Base-by-base conservation (phyloP, 2,113 vertebrate genomes). In the Lontra canadensis region DNA sequence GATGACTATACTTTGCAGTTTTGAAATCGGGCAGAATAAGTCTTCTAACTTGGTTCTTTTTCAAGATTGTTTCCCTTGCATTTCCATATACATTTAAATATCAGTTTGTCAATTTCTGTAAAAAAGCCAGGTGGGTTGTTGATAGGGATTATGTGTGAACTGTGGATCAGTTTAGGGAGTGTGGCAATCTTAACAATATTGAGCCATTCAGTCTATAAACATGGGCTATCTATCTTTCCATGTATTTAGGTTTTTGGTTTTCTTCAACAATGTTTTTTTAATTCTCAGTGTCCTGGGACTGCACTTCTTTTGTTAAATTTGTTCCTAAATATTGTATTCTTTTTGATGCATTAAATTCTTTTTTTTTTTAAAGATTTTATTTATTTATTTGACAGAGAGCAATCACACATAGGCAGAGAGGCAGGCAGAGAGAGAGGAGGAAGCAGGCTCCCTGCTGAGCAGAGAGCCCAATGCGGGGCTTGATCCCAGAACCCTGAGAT, bases 291-390 rank as follows among this genome's bases (percentile, higher is more conserved):
- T 23, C n/a, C 2, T 25, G 92, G 49, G 69, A 31, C 92, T 82
- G 1, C 0, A 91, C 3, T 69, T 78, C 14, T 78, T 94, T 67
- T 74, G 18, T 84, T 44, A 90, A n/a, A 76, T 86, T 67, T 69
- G 61, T 80, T 90, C 36, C 44, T 34, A 87, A 14, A 10, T n/a
- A 71, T 88, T 88, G 78, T 88, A 71, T 83, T 69, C 67, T 52
- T 88, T 91, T 92, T 73, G 59, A 92, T 95, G 44, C 84, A 52
- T 94, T 29, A 14, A 92, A 59, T 69, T 78, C 39, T 86, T 65
- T n/a, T n/a, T n/a, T n/a, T n/a, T n/a, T n/a, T n/a, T n/a, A n/a
- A n/a, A n/a, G n/a, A n/a, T n/a, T n/a, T n/a, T n/a, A n/a, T n/a
- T n/a, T n/a, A n/a, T n/a, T n/a, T n/a, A n/a, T n/a, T n/a, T n/a